A percentile compares a stretch with the other conserved stretches of the same genome.
Evolutionary conservation across 2,888 invertebrate species (phyloP).

Genomic region (Antheraea assamensis): DNA sequence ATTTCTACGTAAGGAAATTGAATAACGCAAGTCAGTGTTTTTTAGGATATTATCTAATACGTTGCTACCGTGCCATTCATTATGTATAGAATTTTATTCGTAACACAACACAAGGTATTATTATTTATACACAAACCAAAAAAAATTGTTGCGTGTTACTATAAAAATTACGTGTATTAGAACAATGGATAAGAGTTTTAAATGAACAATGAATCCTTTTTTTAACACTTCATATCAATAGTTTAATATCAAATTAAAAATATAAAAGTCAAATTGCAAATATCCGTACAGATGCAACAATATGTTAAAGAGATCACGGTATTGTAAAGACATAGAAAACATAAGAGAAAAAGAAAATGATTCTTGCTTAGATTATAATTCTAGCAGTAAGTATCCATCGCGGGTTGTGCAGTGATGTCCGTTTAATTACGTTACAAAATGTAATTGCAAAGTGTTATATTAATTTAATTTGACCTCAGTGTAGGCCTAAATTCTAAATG

Average conservation of each 20-base stretch:
- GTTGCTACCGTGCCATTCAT: constrained; percentile 8
- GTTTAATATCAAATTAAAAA: no score
- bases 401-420: background rate
- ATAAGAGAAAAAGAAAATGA: background rate
- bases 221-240: no score
- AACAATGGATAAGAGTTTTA: no score
- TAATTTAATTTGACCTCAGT: background rate
- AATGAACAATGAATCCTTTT: no score
- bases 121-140: background rate
- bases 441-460: background rate
- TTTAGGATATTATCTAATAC: constrained; percentile 4
- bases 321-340: background rate
- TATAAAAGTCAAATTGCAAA: background rate
- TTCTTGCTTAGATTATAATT: no score
- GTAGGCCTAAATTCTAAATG: background rate
- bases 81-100: background rate
- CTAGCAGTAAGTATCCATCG: no score
- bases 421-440: background rate
- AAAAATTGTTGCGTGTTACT: background rate
- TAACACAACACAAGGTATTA: background rate
- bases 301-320: background rate
- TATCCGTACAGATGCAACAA: background rate
- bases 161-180: background rate
- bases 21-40: background rate
- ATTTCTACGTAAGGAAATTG: constrained; percentile 6